Evolutionary conservation across 2,113 vertebrate species (phyloP).

Genomic region (Callipepla californica): DNA sequence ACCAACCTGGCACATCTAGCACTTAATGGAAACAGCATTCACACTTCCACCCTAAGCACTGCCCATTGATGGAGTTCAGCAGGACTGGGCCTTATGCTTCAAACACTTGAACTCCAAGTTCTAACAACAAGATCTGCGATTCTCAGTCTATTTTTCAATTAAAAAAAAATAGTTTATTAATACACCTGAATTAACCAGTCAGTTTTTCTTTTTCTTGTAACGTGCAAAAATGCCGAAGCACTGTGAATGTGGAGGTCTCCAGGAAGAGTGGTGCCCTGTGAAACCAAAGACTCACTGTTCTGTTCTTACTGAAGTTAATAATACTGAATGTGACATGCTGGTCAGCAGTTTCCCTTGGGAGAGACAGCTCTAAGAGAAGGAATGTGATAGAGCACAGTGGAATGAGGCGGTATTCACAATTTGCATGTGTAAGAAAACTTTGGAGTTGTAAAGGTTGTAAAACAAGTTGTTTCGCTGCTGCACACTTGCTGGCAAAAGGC

Average conservation of each 20-base stretch:
- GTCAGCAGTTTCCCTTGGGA: not conserved
- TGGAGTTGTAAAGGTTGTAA: not conserved
- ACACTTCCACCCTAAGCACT: not conserved
- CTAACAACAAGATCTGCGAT: not conserved
- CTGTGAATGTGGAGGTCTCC: not conserved
- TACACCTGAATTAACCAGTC: not conserved
- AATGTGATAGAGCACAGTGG: not conserved
- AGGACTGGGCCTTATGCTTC: not conserved
- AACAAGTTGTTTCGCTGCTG: not conserved
- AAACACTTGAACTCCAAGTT: not conserved
- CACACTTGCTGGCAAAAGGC: not conserved
- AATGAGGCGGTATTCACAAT: not conserved
- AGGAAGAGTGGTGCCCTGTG: not conserved
- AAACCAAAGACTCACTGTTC: not conserved
- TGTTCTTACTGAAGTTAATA: not conserved
- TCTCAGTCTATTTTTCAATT: not conserved
- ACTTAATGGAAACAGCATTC: not conserved
- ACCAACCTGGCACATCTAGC: not conserved
- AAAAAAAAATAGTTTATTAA: not conserved
- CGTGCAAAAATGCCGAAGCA: not conserved
- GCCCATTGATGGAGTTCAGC: not conserved
- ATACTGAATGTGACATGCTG: not conserved
- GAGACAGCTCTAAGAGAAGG: not conserved
- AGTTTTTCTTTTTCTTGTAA: not conserved
- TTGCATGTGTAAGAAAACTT: not conserved